These are phyloP conservation scores for Dynastes tityus DNA, from an alignment of 2,888 invertebrate genomes.

Conservation along the genomic window DNA sequence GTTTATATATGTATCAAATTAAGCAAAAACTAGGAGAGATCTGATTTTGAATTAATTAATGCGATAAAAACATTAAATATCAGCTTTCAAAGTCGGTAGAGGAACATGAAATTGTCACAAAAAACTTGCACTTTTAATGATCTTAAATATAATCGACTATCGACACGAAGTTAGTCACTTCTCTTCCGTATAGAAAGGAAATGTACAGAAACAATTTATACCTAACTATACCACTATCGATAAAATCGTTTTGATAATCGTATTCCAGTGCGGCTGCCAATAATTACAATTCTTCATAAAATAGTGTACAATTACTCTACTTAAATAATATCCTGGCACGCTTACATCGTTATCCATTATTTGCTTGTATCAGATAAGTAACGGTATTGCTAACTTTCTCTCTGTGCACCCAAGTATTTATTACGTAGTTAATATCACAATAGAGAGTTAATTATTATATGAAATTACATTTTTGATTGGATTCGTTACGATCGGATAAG, in stretches of 20 bases:
- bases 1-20: no score
- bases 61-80: not conserved
- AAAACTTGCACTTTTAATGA: not conserved
- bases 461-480: slow-evolving; percentile 24
- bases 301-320: slow-evolving; percentile 33
- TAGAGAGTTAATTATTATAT: slow-evolving; percentile 36
- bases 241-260: slow-evolving; percentile 33
- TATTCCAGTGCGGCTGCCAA: slow-evolving; percentile 15
- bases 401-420: slow-evolving; percentile 5
- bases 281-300: slow-evolving; percentile 36
- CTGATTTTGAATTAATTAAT: not conserved
- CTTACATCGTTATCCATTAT: slow-evolving; percentile 29
- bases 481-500: not conserved
- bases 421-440: slow-evolving; percentile 7
- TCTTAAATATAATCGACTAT: slow-evolving; percentile 18
- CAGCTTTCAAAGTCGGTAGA: not conserved
- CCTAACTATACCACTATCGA: slow-evolving; percentile 15
- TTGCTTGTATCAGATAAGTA: slow-evolving; percentile 33
- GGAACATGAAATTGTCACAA: not conserved
- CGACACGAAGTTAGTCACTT: slow-evolving; percentile 2
- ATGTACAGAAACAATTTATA: slow-evolving; percentile 21
- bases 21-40: no score
- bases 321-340: slow-evolving; percentile 26
- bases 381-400: slow-evolving; percentile 42
- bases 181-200: slow-evolving; percentile 42